A percentile compares a stretch with the other conserved stretches of the same genome.
phyloP scores from a whole-genome alignment of 2,797 vertebrate species.

The Syngnathus rostellatus region DNA sequence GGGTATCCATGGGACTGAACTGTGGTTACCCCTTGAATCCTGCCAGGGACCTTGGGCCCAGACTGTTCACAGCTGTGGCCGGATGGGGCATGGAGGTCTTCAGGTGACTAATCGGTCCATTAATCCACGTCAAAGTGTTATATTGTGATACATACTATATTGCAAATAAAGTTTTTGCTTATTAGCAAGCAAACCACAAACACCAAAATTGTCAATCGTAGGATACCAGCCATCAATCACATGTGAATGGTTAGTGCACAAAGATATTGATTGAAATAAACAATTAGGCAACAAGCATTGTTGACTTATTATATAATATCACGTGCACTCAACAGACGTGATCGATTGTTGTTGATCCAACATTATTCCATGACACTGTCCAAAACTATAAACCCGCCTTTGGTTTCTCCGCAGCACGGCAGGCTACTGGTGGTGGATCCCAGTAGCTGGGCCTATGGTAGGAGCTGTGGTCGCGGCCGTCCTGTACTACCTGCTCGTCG shows the following conservation, averaged over 20 bases:
- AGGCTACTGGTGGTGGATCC: constrained; percentile 95
- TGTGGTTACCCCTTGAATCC: constrained; percentile 94
- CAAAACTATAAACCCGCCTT: neutral
- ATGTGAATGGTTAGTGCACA: neutral
- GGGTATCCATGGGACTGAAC: constrained; percentile 86
- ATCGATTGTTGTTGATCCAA: constrained; percentile 29
- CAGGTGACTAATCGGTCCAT: constrained; percentile 68
- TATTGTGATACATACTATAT: too few relatives aligned
- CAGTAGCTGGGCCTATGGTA: constrained; percentile 82
- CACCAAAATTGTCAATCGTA: neutral
- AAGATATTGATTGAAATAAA: constrained; percentile 4
- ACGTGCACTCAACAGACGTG: constrained; percentile 30
- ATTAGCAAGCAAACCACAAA: neutral
- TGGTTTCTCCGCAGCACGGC: constrained; percentile 68
- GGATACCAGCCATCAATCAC: neutral
- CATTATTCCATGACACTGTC: constrained; percentile 3
- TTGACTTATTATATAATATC: constrained; percentile 43
- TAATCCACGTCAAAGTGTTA: too few relatives aligned
- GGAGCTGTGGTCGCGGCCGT: constrained; percentile 78
- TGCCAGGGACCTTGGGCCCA: constrained; percentile 86
- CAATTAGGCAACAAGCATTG: neutral
- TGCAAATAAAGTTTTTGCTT: neutral
- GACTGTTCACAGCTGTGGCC: constrained; percentile 86
- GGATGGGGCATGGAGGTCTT: constrained; percentile 96
- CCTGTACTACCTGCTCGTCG: constrained; percentile 79